These are phyloP conservation scores for Oreocharis arfaki DNA, from an alignment of 2,113 vertebrate genomes.

Conservation along the genomic window DNA sequence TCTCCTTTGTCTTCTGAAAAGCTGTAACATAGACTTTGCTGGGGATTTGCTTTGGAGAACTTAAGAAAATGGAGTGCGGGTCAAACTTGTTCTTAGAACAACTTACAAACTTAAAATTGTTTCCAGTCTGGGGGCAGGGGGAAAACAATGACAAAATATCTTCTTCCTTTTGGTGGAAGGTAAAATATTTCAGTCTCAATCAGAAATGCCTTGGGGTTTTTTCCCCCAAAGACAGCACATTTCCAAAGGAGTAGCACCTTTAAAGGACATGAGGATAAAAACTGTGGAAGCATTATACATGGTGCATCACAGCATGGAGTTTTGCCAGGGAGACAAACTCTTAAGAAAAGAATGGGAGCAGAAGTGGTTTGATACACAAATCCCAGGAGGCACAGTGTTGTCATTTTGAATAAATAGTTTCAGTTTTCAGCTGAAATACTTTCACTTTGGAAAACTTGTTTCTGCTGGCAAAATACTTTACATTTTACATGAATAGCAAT, in stretches of 20 bases:
- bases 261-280: not conserved
- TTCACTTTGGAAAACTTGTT: not conserved
- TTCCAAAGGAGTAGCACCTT: not conserved
- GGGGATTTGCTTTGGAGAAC: not conserved
- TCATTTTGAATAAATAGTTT: not conserved
- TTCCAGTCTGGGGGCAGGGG: not conserved
- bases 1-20: not conserved
- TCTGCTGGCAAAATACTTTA: not conserved
- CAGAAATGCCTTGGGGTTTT: not conserved
- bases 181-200: not conserved
- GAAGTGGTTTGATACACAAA: not conserved
- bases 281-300: not conserved
- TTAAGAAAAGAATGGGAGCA: not conserved
- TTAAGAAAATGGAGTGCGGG: accelerated
- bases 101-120: too few relatives aligned
- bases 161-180: not conserved
- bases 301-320: not conserved
- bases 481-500: not conserved
- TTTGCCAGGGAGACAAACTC: not conserved
- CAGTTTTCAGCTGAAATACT: not conserved
- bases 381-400: not conserved
- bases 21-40: not conserved
- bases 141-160: not conserved
- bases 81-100: not conserved
- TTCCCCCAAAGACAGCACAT: not conserved